Evolutionary conservation across 1,140 invertebrate species (phyloP), one percentile per base, ranked within the genome.

Genomic region (Chrysopa pallens): DNA sequence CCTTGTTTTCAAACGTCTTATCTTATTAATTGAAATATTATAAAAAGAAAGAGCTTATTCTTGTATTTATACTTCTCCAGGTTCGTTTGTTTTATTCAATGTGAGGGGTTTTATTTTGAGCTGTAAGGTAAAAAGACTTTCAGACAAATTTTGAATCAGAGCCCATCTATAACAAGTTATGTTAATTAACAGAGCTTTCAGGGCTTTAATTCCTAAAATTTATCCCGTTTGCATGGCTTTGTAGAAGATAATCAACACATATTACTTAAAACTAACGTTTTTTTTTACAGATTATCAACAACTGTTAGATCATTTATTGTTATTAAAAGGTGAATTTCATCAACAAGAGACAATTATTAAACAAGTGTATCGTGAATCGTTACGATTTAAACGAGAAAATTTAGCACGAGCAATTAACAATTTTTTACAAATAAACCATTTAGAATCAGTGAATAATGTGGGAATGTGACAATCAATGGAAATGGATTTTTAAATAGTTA

Each of bases 351-450:
- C 69, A 44, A 74, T 87, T 55, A 64, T 89, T 29, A 69, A 74
- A 49, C 75, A 84, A 50, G 71, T 87, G 42, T 77, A 86, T 38
- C 72, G 72, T 44, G 86, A 89, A 64, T 81, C 82, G 8, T 55
- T 76, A 44, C 68, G 86, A 39, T 90, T 89, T 60, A 87, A 89
- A 58, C 69, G 84, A 39, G 74, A 77, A 50, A 69, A 72, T 48
- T 67, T 90, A 50, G 79, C 80, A 11, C 8, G n/a, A 33, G 31
- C 31, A 11, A 33, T 33, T 12, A 33, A 12, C n/a, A 9, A 33
- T 11, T 33, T 11, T 12, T 33, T 33, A 33, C 8, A 11, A 33
- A 9, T 33, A 2, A 33, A 33, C 6, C 31, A 33, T 33, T 11
- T 33, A 11, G 31, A 33, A 33, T 23, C 17, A 23, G 17, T 23